phyloP scores from a whole-genome alignment of 2,113 vertebrate genomes.

The Varanus salvator region DNA sequence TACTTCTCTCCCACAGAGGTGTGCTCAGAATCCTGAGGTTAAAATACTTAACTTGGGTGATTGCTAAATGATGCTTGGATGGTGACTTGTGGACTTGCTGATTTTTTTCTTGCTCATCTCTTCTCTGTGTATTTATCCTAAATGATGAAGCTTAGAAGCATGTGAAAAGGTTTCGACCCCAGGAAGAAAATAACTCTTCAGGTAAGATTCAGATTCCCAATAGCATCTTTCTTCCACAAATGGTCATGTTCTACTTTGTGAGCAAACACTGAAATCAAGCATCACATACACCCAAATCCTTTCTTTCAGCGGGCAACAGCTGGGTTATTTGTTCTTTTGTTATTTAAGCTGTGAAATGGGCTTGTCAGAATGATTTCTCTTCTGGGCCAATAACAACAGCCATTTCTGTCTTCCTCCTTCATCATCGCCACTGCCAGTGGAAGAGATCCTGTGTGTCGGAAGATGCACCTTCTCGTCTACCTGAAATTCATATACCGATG shows the following conservation, averaged over 20 bases:
- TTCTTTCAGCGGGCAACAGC: background rate
- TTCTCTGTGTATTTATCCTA: accelerated
- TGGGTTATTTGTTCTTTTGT: background rate
- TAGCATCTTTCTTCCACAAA: background rate
- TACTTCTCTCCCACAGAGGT: background rate
- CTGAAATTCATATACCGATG: background rate
- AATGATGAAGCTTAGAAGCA: background rate
- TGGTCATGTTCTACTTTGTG: background rate
- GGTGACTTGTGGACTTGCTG: background rate
- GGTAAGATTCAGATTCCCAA: background rate
- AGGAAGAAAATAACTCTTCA: background rate
- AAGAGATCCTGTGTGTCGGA: background rate
- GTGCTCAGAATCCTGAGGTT: background rate
- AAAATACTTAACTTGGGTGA: too few relatives aligned
- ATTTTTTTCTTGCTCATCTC: background rate
- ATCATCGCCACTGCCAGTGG: background rate
- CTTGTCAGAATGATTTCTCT: background rate
- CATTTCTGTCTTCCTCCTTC: background rate
- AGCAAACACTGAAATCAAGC: background rate
- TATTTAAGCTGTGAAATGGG: background rate
- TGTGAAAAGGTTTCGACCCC: background rate
- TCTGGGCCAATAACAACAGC: background rate
- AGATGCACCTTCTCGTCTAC: background rate
- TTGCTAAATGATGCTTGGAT: background rate
- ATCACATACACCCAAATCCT: background rate